Percentiles rank a stretch among this genome's conserved stretches.
phyloP scores from a whole-genome alignment of 1,140 invertebrate genomes.

The Diabrotica virgifera region DNA sequence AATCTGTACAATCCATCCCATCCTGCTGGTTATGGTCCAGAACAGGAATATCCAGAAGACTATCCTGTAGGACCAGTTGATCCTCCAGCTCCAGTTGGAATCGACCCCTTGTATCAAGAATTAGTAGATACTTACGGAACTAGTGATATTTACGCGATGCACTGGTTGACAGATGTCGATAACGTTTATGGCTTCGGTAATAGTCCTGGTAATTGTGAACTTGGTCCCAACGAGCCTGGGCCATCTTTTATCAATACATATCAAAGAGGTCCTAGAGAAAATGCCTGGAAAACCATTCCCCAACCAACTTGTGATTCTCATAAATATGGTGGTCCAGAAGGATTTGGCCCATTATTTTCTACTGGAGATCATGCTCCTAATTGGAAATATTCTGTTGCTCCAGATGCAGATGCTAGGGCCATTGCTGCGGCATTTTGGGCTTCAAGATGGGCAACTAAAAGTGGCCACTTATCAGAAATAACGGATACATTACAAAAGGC shows the following conservation, averaged over 20 bases:
- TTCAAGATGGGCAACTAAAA: conserved; percentile 28
- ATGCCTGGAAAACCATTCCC: conserved; percentile 24
- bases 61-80: conserved; percentile 22
- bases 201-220: conserved; percentile 20
- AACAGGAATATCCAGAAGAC: conserved; percentile 25
- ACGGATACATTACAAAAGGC: conserved; percentile 23
- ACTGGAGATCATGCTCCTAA: conserved; percentile 20
- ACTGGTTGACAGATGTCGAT: conserved; percentile 26
- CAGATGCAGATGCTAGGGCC: conserved; percentile 29
- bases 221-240: conserved; percentile 15
- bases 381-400: conserved; percentile 29
- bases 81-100: conserved; percentile 21
- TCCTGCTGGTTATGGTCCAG: conserved; percentile 27
- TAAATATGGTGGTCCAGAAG: conserved; percentile 22
- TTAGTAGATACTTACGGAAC: conserved; percentile 20
- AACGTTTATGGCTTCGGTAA: conserved; percentile 26
- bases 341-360: conserved; percentile 17
- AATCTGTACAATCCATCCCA: conserved; percentile 18
- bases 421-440: conserved; percentile 29
- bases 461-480: conserved; percentile 19
- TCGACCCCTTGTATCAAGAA: conserved; percentile 22
- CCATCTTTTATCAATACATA: conserved; percentile 25
- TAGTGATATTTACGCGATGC: conserved; percentile 21
- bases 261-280: conserved; percentile 14
- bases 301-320: conserved; percentile 25